These are phyloP conservation scores for Onychomys leucogaster DNA, from an alignment of 2,797 vertebrate species.

Conservation along the genomic window DNA sequence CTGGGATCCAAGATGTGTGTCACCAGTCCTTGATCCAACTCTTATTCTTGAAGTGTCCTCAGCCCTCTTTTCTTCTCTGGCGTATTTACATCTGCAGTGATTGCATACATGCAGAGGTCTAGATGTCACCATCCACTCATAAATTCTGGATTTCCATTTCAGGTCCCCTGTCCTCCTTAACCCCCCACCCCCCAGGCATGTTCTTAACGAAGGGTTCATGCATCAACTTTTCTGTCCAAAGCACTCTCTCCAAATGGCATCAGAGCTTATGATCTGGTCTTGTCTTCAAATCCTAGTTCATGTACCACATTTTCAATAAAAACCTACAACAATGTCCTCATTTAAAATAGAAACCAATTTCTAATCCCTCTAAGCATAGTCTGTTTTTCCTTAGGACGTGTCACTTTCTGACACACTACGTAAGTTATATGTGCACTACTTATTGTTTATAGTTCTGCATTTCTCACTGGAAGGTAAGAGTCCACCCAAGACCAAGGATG, in stretches of 20 bases:
- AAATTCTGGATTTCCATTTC: conserved; percentile 11
- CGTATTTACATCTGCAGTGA: conserved; percentile 18
- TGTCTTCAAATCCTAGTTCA: conserved; percentile 21
- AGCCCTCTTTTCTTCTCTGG: conserved; percentile 26
- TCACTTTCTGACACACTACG: neutral
- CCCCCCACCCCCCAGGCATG: neutral
- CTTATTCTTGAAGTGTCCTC: neutral
- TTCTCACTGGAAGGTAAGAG: conserved; percentile 30
- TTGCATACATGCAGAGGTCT: neutral
- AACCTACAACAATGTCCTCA: neutral
- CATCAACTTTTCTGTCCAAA: neutral
- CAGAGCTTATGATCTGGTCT: neutral
- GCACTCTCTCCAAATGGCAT: neutral
- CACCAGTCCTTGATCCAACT: neutral
- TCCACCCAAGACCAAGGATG: neutral
- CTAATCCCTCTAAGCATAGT: neutral
- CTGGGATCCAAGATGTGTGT: neutral
- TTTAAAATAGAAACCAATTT: conserved; percentile 19
- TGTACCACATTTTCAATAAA: conserved; percentile 9
- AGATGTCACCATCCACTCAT: neutral
- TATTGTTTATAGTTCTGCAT: neutral
- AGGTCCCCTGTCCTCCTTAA: neutral
- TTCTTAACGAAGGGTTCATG: neutral
- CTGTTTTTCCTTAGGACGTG: neutral
- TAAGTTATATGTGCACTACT: neutral